A percentile compares a stretch with the other conserved stretches of the same genome.
These are phyloP conservation scores for Glossosoma conforme DNA, from an alignment of 1,140 invertebrate genomes.

Conservation along the genomic window DNA sequence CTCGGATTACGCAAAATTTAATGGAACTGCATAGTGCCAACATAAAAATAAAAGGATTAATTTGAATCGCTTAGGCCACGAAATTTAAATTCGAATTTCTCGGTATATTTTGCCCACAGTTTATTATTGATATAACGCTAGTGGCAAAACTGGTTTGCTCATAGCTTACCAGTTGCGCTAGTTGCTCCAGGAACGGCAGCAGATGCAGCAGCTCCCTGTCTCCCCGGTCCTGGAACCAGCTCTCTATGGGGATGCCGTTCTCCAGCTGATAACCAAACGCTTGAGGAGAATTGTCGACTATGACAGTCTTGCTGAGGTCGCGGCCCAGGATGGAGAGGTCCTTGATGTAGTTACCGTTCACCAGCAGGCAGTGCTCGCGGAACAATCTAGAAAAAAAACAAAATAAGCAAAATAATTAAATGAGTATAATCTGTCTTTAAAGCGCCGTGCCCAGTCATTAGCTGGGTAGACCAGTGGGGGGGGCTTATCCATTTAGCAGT, in stretches of 20 bases:
- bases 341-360: constrained; percentile 96
- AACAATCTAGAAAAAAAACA: constrained; percentile 73
- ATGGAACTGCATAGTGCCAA: too few species aligned
- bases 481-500: too few species aligned
- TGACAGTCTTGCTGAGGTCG: constrained; percentile 87
- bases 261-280: constrained; percentile 69
- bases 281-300: constrained; percentile 86
- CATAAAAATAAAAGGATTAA: too few species aligned
- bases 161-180: constrained; percentile 66
- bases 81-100: not conserved
- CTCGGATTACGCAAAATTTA: too few species aligned
- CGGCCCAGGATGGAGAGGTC: constrained; percentile 90
- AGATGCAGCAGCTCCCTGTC: constrained; percentile 91
- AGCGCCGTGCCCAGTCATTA: too few species aligned
- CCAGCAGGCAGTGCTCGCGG: constrained; percentile 91
- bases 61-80: not conserved
- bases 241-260: constrained; percentile 96
- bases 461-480: too few species aligned
- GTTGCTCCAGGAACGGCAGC: constrained; percentile 87
- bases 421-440: too few species aligned
- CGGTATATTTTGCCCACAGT: not conserved
- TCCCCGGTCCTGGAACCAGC: constrained; percentile 90
- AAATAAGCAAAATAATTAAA: too few species aligned
- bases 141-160: too few species aligned
- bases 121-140: constrained; percentile 1